These are phyloP conservation scores for Leucophora obtusa DNA, from an alignment of 2,888 invertebrate species.

Conservation along the genomic window DNA sequence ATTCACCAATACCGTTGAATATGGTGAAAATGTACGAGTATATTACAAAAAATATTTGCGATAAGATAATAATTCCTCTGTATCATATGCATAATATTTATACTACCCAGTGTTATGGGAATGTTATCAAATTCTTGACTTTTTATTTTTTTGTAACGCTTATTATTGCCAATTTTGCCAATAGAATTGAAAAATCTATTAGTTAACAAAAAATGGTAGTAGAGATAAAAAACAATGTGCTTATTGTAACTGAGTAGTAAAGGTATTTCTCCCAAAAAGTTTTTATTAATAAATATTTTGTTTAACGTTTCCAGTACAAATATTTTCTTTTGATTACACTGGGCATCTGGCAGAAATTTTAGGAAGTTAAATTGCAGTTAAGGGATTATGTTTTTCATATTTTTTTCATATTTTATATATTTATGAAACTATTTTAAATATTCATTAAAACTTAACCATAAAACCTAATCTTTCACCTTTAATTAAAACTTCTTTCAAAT, in stretches of 20 bases:
- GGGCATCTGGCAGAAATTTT: too few relatives aligned
- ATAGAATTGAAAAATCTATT: conserved; percentile 16
- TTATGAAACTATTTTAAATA: too few relatives aligned
- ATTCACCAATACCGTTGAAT: conserved; percentile 20
- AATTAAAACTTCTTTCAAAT: too few relatives aligned
- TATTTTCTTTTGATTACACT: too few relatives aligned
- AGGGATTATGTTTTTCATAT: too few relatives aligned
- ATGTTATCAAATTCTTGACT: conserved; percentile 40
- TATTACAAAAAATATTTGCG: conserved; percentile 47
- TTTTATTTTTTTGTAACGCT: conserved; percentile 11
- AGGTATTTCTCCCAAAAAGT: not conserved
- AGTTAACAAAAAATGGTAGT: not conserved
- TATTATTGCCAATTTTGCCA: conserved; percentile 15
- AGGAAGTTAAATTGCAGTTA: too few relatives aligned
- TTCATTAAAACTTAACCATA: too few relatives aligned
- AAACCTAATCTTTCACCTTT: too few relatives aligned
- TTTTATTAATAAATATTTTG: not conserved
- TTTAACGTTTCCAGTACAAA: too few relatives aligned
- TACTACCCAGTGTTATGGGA: conserved; percentile 16
- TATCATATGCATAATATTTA: conserved; percentile 24
- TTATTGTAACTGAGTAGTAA: not conserved
- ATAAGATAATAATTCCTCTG: conserved; percentile 59
- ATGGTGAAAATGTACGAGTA: conserved; percentile 6
- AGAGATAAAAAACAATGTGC: not conserved
- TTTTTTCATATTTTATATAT: too few relatives aligned